These are phyloP conservation scores for Apodemus agrarius DNA, from an alignment of 2,797 vertebrate species.

Conservation along the genomic window DNA sequence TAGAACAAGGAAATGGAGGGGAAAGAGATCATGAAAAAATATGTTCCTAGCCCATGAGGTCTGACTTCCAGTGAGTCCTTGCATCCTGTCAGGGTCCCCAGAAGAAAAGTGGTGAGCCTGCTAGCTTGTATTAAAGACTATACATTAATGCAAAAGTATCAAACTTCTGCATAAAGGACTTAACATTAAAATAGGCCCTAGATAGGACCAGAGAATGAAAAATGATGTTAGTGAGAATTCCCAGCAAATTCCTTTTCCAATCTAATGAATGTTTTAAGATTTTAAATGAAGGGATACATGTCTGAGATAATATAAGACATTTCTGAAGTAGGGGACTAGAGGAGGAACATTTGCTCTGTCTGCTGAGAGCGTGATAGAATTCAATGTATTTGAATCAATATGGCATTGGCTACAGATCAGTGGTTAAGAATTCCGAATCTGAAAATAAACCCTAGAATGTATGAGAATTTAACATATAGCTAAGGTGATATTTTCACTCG, in stretches of 20 bases:
- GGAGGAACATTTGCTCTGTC: neutral
- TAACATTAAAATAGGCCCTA: conserved; percentile 13
- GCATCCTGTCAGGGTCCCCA: neutral
- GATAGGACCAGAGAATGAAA: conserved; percentile 37
- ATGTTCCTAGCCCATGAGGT: neutral
- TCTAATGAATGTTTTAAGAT: neutral
- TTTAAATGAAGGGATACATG: conserved; percentile 32
- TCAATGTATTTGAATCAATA: conserved; percentile 57
- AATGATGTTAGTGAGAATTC: conserved; percentile 8
- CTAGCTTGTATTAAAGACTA: neutral
- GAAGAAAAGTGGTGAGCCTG: neutral
- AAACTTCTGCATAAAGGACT: neutral
- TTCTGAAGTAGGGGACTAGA: conserved; percentile 30
- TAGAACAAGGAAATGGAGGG: conserved; percentile 1
- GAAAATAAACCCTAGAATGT: conserved; percentile 61
- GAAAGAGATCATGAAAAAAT: neutral
- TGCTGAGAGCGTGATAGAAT: conserved; percentile 38
- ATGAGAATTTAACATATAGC: conserved; percentile 60
- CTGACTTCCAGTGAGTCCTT: neutral
- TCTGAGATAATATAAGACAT: conserved; percentile 5
- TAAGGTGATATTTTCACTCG: conserved; percentile 47
- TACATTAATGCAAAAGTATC: neutral
- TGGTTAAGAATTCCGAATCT: conserved; percentile 64
- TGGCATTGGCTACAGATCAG: conserved; percentile 53
- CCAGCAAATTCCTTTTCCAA: neutral